Evolutionary conservation across 2,113 vertebrate genomes (phyloP).

Genomic region (Mastomys natalensis): DNA sequence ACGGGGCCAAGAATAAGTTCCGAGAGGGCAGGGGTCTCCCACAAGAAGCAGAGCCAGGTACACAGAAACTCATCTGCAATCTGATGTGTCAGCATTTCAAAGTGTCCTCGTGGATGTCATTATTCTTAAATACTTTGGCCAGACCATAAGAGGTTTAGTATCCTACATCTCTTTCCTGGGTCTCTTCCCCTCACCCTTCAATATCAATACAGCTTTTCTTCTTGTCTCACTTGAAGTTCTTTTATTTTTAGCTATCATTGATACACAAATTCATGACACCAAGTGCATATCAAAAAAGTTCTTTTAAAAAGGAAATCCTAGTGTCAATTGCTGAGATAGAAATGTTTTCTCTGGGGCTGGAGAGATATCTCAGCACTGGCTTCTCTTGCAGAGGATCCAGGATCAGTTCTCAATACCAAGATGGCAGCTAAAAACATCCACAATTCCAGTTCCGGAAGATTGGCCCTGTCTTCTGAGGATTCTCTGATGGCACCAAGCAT

Average conservation of each 20-base stretch:
- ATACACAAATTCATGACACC: neutral
- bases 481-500: neutral
- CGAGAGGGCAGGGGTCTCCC: neutral
- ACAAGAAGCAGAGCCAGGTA: neutral
- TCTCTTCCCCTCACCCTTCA: neutral
- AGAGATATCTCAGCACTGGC: neutral
- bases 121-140: neutral
- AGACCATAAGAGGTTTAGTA: neutral
- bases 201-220: neutral
- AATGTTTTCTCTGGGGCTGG: neutral
- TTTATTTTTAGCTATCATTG: neutral
- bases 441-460: neutral
- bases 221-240: neutral
- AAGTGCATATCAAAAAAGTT: neutral
- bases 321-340: neutral
- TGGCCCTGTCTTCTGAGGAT: neutral
- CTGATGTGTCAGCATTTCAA: neutral
- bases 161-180: neutral
- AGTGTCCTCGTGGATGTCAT: neutral
- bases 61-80: neutral
- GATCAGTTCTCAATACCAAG: neutral
- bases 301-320: neutral
- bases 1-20: neutral
- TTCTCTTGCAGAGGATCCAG: neutral
- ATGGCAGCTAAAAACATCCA: neutral